Percentiles rank a stretch among this genome's conserved stretches.
Evolutionary conservation across 2,888 invertebrate genomes (phyloP).

Genomic region (Lacanobia wlatinum): DNA sequence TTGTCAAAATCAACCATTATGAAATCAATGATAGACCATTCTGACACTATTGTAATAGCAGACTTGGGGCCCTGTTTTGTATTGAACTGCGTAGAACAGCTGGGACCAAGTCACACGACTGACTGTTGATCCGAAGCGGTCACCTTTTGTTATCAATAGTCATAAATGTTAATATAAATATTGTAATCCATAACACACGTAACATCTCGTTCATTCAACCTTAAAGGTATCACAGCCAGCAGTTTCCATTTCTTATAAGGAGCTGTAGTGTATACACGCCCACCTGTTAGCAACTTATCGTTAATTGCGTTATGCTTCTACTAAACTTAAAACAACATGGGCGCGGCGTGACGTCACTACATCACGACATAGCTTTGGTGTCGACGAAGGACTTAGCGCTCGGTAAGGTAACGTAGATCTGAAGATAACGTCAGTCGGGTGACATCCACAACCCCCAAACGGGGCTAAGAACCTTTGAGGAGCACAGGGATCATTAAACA

Average conservation of each 20-base stretch:
- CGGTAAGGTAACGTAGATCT: slow-evolving; percentile 21
- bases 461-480: neutral
- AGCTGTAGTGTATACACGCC: slow-evolving; percentile 40
- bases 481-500: slow-evolving; percentile 8
- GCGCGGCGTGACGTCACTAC: slow-evolving; percentile 48
- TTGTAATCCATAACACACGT: slow-evolving; percentile 22
- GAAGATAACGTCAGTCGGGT: neutral
- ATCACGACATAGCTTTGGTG: slow-evolving; percentile 30
- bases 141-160: slow-evolving; percentile 26
- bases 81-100: neutral
- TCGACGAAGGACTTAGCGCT: slow-evolving; percentile 26
- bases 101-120: slow-evolving; percentile 13
- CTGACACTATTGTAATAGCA: too few relatives aligned
- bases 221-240: slow-evolving; percentile 29
- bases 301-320: slow-evolving; percentile 50
- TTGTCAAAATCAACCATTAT: too few relatives aligned
- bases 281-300: slow-evolving; percentile 52
- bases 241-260: slow-evolving; percentile 36
- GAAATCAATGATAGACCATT: too few relatives aligned
- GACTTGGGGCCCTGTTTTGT: too few relatives aligned
- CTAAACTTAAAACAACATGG: slow-evolving; percentile 44
- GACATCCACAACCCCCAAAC: neutral
- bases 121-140: slow-evolving; percentile 30
- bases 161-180: slow-evolving; percentile 35
- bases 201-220: slow-evolving; percentile 49